Evolutionary conservation across 1,140 invertebrate species (phyloP).

Genomic region (Lepidostoma basale): DNA sequence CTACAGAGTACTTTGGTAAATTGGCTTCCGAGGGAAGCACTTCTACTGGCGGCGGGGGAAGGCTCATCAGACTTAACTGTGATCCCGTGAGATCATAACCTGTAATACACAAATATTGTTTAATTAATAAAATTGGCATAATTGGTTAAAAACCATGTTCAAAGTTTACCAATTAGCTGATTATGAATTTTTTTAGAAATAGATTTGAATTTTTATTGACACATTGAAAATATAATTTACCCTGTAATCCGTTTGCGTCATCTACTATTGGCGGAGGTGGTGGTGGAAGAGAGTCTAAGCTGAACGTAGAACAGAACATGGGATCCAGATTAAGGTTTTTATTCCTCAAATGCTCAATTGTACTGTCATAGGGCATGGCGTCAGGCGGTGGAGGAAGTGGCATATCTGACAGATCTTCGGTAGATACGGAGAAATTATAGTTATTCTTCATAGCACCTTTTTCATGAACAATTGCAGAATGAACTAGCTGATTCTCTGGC

Average conservation of each 20-base stretch:
- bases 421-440: not conserved
- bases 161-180: no score
- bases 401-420: conserved; percentile 33
- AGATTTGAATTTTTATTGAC: no score
- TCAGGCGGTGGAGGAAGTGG: conserved; percentile 67
- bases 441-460: conserved; percentile 2
- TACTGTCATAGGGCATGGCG: conserved; percentile 41
- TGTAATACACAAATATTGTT: conserved; percentile 14
- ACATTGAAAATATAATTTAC: no score
- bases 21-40: not conserved
- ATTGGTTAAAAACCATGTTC: no score
- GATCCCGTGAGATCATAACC: conserved; percentile 68
- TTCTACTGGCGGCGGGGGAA: conserved; percentile 65
- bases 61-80: conserved; percentile 67
- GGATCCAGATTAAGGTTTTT: conserved; percentile 43
- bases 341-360: conserved; percentile 2
- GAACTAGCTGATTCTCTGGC: no score
- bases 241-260: conserved; percentile 36
- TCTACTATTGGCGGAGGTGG: conserved; percentile 68
- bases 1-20: not conserved
- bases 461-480: no score
- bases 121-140: no score
- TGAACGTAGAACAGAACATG: conserved; percentile 76
- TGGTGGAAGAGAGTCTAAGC: conserved; percentile 75
- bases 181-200: not conserved